phyloP scores from a whole-genome alignment of 2,797 vertebrate species.

The Periparus ater region DNA sequence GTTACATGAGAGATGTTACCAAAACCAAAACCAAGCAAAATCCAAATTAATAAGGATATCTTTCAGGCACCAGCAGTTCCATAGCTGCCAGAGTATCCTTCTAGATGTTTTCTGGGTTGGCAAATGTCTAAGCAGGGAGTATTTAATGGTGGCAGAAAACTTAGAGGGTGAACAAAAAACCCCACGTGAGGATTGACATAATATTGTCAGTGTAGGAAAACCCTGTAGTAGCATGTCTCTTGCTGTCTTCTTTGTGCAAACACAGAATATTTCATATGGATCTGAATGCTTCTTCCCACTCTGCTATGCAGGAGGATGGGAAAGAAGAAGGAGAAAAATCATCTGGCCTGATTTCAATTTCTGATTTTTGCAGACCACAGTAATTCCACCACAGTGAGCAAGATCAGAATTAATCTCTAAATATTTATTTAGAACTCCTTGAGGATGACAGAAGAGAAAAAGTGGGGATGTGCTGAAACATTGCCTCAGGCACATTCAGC shows the following conservation, averaged over 20 bases:
- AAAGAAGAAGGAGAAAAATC: background rate
- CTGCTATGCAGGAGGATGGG: background rate
- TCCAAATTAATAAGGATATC: background rate
- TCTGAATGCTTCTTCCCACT: background rate
- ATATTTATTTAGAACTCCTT: conserved; percentile 44
- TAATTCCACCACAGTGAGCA: background rate
- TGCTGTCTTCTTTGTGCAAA: background rate
- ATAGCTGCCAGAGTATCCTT: background rate
- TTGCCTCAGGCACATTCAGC: conserved; percentile 11
- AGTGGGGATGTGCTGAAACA: background rate
- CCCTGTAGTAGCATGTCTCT: background rate
- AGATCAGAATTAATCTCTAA: background rate
- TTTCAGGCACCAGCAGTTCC: background rate
- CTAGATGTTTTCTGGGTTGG: background rate
- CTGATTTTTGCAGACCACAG: background rate
- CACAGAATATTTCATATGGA: background rate
- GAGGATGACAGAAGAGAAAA: conserved; percentile 17
- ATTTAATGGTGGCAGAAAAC: background rate
- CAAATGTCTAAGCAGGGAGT: background rate
- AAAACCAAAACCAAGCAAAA: background rate
- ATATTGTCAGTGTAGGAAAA: background rate
- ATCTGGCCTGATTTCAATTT: background rate
- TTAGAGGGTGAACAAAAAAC: background rate
- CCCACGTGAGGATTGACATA: background rate
- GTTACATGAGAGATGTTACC: background rate